Percentiles rank a stretch among this genome's conserved stretches.
Conservation (phyloP, 2,113 vertebrate species). For the Macquaria ambigua region DNA sequence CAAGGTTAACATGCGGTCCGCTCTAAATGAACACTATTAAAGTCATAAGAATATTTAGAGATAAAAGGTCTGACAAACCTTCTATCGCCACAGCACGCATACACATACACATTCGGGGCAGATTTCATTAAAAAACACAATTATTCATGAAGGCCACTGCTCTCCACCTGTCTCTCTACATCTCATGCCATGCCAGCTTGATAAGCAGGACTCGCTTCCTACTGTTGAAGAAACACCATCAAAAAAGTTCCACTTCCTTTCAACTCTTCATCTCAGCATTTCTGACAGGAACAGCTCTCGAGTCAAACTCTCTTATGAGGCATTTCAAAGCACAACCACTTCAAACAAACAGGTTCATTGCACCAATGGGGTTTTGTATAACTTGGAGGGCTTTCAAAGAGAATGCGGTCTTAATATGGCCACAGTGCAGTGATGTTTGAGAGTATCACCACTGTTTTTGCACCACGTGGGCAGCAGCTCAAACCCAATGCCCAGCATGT, state of each 20-base stretch:
- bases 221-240: slow-evolving; percentile 6
- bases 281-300: slow-evolving; percentile 29
- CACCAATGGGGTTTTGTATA: slow-evolving; percentile 38
- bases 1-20: not conserved
- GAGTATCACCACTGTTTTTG: slow-evolving; percentile 8
- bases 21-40: not conserved
- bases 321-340: slow-evolving; percentile 62
- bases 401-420: slow-evolving; percentile 12
- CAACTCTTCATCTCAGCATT: slow-evolving; percentile 33
- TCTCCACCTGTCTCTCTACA: not conserved
- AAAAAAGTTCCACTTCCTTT: slow-evolving; percentile 42
- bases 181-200: slow-evolving; percentile 5
- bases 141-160: not conserved
- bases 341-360: slow-evolving; percentile 66
- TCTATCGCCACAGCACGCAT: not conserved
- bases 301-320: slow-evolving; percentile 48
- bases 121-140: slow-evolving; percentile 11
- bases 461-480: slow-evolving; percentile 36
- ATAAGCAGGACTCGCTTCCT: slow-evolving; percentile 22
- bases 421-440: slow-evolving; percentile 10
- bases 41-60: not conserved
- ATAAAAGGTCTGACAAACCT: not conserved
- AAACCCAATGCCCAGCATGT: slow-evolving; percentile 43
- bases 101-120: not conserved
- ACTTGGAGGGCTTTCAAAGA: slow-evolving; percentile 54